phyloP scores from a whole-genome alignment of 2,113 vertebrate species.

The Xiphophorus maculatus region DNA sequence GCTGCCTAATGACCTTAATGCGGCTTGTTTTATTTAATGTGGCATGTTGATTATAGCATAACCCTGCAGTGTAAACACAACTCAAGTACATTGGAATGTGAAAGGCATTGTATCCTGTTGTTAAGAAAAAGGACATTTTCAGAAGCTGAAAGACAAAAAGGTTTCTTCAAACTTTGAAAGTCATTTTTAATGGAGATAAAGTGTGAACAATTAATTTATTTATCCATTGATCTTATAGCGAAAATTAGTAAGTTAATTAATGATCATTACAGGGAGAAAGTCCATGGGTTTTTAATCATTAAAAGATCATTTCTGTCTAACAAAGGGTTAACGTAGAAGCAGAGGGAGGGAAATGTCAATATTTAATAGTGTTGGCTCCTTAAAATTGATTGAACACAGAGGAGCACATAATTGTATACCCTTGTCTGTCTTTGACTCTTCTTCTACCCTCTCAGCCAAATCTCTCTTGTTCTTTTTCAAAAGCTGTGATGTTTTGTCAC shows the following conservation, averaged over 20 bases:
- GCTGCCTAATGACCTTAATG: constrained; percentile 13
- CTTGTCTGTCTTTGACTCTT: constrained; percentile 42
- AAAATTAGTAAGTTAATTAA: constrained; percentile 17
- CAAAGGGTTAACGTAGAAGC: constrained; percentile 52
- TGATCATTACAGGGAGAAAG: constrained; percentile 16
- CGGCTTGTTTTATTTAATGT: constrained; percentile 12
- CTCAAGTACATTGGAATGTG: constrained; percentile 23
- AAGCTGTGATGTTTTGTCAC: constrained; percentile 39
- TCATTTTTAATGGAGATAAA: not conserved
- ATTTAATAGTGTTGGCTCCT: constrained; percentile 71
- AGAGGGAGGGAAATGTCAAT: constrained; percentile 68
- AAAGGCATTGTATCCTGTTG: not conserved
- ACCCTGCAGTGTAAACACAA: constrained; percentile 7
- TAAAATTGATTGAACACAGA: constrained; percentile 61
- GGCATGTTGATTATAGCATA: not conserved
- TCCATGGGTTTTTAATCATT: constrained; percentile 79
- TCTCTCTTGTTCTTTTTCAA: constrained; percentile 22
- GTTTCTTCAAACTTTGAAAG: constrained; percentile 2
- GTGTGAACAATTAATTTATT: constrained; percentile 2
- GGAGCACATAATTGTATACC: constrained; percentile 48
- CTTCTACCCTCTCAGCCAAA: constrained; percentile 28
- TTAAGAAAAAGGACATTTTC: constrained; percentile 9
- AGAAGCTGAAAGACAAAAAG: constrained; percentile 1
- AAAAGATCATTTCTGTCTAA: constrained; percentile 74
- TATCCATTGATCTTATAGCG: constrained; percentile 6